Evolutionary conservation across 2,888 invertebrate genomes (phyloP).

Genomic region (Abscondita cerata): DNA sequence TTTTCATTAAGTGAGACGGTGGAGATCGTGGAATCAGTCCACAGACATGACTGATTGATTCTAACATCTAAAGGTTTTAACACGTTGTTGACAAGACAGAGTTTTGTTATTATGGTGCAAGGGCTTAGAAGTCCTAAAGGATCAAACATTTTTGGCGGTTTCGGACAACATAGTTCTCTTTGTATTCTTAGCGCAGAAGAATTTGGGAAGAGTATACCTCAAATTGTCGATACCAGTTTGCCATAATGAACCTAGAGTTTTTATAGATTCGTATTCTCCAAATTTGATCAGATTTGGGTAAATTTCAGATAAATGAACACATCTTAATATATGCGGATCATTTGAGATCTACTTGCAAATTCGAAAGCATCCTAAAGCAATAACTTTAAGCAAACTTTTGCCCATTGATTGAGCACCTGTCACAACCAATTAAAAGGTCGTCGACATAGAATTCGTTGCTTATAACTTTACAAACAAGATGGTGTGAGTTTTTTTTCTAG

Average conservation of each 20-base stretch:
- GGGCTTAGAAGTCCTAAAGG: conserved; percentile 4
- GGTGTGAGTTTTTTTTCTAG: conserved; percentile 31
- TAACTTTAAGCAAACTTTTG: conserved; percentile 22
- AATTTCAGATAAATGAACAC: no score
- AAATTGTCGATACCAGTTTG: no score
- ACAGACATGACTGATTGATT: not conserved
- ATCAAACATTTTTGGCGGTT: conserved; percentile 12
- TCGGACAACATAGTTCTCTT: conserved; percentile 16
- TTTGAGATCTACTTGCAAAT: no score
- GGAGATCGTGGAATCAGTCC: conserved; percentile 8
- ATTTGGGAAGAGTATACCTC: no score
- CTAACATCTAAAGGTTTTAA: not conserved
- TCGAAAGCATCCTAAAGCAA: conserved; percentile 15
- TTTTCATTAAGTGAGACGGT: no score
- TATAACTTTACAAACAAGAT: conserved; percentile 27
- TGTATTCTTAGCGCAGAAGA: not conserved
- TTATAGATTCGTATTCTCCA: not conserved
- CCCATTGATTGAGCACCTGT: conserved; percentile 33
- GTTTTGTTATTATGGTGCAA: no score
- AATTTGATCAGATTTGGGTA: not conserved
- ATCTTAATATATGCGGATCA: no score
- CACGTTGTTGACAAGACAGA: not conserved
- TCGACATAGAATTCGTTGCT: conserved; percentile 47
- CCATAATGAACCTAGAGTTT: conserved; percentile 23
- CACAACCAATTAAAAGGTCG: conserved; percentile 40